phyloP scores from a whole-genome alignment of 2,113 vertebrate species.

The Sigmodon hispidus region DNA sequence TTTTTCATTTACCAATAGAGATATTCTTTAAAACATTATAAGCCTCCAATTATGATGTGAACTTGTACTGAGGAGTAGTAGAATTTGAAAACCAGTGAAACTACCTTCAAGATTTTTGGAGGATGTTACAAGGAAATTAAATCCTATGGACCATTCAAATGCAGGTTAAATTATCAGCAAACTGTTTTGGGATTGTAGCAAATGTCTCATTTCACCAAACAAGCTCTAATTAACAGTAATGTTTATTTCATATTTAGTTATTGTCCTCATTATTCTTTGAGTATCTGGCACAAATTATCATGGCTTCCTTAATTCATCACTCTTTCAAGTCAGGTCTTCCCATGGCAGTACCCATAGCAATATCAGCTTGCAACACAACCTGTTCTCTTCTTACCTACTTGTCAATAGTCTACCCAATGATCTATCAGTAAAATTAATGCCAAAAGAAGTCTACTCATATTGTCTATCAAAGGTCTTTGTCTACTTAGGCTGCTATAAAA shows the following conservation, averaged over 20 bases:
- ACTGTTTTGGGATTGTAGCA: background rate
- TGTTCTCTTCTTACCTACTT: background rate
- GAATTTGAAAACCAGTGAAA: background rate
- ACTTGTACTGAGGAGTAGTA: background rate
- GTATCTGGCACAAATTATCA: background rate
- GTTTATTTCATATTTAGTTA: background rate
- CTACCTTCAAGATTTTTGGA: background rate
- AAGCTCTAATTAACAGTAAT: background rate
- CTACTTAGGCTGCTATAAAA: background rate
- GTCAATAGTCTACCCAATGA: background rate
- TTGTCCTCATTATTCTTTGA: background rate
- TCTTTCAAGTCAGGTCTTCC: background rate
- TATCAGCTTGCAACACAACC: background rate
- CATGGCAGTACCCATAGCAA: background rate
- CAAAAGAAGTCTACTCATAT: background rate
- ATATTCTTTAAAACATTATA: background rate
- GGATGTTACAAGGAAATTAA: slow-evolving; percentile 9
- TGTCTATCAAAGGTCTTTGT: background rate
- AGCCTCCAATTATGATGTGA: background rate
- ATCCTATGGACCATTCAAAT: background rate
- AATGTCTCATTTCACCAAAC: background rate
- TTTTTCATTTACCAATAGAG: background rate
- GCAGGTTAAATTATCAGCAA: background rate
- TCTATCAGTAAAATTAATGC: background rate
- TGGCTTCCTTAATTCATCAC: background rate